Evolutionary conservation across 2,888 invertebrate species (phyloP).

Genomic region (Amorpha juglandis): DNA sequence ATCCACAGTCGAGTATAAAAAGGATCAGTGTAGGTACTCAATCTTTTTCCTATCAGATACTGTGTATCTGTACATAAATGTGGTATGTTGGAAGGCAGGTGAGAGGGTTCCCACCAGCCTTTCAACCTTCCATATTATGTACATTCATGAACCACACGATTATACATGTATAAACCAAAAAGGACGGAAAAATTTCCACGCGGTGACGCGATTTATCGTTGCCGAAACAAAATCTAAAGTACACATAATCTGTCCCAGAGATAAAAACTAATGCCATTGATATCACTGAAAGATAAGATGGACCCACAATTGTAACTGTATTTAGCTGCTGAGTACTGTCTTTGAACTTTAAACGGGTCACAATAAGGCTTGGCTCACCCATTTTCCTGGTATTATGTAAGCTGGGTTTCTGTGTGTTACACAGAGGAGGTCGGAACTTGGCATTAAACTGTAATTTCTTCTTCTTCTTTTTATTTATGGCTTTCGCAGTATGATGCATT

Average conservation of each 20-base stretch:
- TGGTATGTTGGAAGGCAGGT: too few relatives aligned
- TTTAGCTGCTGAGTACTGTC: neutral
- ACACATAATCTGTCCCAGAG: conserved; percentile 40
- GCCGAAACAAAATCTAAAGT: conserved; percentile 40
- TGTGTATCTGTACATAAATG: too few relatives aligned
- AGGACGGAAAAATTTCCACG: conserved; percentile 33
- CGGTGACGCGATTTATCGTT: conserved; percentile 35
- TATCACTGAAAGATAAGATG: conserved; percentile 30
- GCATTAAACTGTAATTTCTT: too few relatives aligned
- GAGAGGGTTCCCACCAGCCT: too few relatives aligned
- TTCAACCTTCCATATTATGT: neutral
- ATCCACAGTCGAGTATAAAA: too few relatives aligned
- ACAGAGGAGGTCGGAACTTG: too few relatives aligned
- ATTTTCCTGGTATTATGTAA: too few relatives aligned
- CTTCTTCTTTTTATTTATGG: too few relatives aligned
- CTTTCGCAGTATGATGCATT: too few relatives aligned
- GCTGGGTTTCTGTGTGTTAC: too few relatives aligned
- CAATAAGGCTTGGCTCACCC: neutral
- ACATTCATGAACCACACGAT: neutral
- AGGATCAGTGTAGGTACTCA: too few relatives aligned
- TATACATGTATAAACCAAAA: neutral
- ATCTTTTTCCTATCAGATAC: too few relatives aligned
- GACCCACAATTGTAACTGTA: neutral
- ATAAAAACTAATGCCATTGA: conserved; percentile 45
- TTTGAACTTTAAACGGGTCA: conserved; percentile 4